These are phyloP conservation scores for Hycleus phaleratus DNA, from an alignment of 1,140 invertebrate species.

Conservation along the genomic window DNA sequence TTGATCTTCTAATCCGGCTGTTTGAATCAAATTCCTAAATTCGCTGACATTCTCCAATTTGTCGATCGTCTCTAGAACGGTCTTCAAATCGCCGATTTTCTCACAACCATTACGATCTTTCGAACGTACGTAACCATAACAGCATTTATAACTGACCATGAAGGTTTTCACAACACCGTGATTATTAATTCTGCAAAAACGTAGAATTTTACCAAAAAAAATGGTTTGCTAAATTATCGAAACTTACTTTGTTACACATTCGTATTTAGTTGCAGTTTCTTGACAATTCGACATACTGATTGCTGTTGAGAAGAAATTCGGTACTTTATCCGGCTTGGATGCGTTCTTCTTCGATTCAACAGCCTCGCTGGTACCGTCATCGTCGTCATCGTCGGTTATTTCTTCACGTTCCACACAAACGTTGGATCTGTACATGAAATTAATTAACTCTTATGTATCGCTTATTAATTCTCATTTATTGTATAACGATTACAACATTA, in stretches of 20 bases:
- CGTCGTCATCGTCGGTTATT: conserved; percentile 37
- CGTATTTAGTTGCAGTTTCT: conserved; percentile 48
- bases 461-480: no score
- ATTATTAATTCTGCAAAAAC: conserved; percentile 43
- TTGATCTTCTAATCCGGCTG: conserved; percentile 40
- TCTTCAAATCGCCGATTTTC: conserved; percentile 47
- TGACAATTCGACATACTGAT: conserved; percentile 47
- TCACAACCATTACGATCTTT: conserved; percentile 41
- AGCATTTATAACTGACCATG: conserved; percentile 52
- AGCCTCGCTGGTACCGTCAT: conserved; percentile 32
- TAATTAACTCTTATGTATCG: no score
- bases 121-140: conserved; percentile 48
- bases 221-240: conserved; percentile 1
- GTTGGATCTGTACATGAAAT: conserved; percentile 37
- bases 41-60: conserved; percentile 45
- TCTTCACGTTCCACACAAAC: conserved; percentile 46
- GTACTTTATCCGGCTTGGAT: conserved; percentile 15
- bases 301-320: conserved; percentile 40
- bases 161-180: conserved; percentile 51
- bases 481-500: no score
- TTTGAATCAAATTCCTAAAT: conserved; percentile 46
- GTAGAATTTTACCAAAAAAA: background rate
- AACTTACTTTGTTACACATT: conserved; percentile 49
- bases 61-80: conserved; percentile 44
- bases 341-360: conserved; percentile 34